Percentiles rank a stretch among this genome's conserved stretches.
Conservation (phyloP, 2,113 vertebrate genomes). For the Calypte anna region DNA sequence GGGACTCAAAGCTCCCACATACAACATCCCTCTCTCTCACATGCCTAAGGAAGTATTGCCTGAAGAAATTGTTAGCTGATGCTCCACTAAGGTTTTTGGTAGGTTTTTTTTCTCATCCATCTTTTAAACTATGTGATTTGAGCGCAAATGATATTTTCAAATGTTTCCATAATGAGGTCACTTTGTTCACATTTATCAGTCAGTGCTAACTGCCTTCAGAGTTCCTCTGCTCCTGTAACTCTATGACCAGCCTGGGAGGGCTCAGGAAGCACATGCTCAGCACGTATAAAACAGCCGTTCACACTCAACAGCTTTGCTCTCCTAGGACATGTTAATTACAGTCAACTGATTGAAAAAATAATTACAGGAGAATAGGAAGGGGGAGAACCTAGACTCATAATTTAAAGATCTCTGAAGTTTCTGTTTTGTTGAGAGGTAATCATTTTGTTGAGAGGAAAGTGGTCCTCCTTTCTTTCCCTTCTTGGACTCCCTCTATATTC, state of each 20-base stretch:
- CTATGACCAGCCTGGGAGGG: background rate
- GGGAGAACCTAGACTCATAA: slow-evolving; percentile 45
- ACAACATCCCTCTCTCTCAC: background rate
- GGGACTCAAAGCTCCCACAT: background rate
- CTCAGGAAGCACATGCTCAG: background rate
- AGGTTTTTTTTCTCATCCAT: background rate
- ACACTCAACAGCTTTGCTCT: background rate
- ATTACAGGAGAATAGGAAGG: slow-evolving; percentile 65
- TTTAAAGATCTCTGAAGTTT: slow-evolving; percentile 40
- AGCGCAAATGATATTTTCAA: background rate
- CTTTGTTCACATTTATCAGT: background rate
- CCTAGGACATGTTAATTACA: slow-evolving; percentile 73
- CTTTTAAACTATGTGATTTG: background rate
- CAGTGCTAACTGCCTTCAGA: background rate
- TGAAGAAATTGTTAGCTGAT: background rate
- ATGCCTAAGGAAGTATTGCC: background rate
- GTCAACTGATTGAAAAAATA: slow-evolving; percentile 78
- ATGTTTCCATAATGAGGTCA: background rate
- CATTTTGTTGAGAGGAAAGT: background rate
- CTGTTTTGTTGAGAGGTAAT: slow-evolving; percentile 5
- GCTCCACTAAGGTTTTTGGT: background rate
- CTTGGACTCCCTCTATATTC: background rate
- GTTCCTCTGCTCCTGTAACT: background rate
- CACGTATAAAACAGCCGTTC: background rate
- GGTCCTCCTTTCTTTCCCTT: background rate